Percentiles rank a stretch among this genome's conserved stretches.
These are phyloP conservation scores for Diadema setosum DNA, from an alignment of 35 echinoderm and acorn worm genomes.

Conservation along the genomic window DNA sequence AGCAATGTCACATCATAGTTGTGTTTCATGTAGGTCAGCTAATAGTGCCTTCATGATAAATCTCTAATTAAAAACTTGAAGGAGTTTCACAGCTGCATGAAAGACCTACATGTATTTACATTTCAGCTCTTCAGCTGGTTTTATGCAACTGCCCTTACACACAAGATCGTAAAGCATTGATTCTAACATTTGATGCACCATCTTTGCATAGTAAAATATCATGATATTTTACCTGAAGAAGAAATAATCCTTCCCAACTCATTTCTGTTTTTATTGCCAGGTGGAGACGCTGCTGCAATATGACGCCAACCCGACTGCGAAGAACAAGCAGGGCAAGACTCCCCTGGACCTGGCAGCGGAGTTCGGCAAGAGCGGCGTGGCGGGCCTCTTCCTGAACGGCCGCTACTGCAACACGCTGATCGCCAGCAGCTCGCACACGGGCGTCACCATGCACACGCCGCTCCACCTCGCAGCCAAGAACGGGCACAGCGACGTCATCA, in stretches of 20 bases:
- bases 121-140: no score
- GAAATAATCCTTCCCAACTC: neutral
- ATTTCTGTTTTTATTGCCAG: neutral
- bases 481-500: conserved; percentile 89
- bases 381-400: conserved; percentile 59
- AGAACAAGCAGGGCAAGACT: conserved; percentile 85
- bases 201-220: no score
- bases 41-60: no score
- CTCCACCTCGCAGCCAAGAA: conserved; percentile 96
- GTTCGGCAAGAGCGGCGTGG: conserved; percentile 74
- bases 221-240: neutral
- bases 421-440: conserved; percentile 20
- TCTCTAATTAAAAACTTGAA: no score
- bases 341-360: conserved; percentile 86
- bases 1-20: no score
- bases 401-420: conserved; percentile 41
- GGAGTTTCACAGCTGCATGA: no score
- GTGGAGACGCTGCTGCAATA: conserved; percentile 68
- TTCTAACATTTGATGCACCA: no score
- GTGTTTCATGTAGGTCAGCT: no score
- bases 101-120: no score
- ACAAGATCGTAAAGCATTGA: no score
- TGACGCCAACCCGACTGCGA: conserved; percentile 63
- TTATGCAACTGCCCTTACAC: no score
- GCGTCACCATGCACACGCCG: conserved; percentile 74